These are phyloP conservation scores for Emydocephalus ijimae DNA, from an alignment of 2,113 vertebrate genomes.

Conservation along the genomic window DNA sequence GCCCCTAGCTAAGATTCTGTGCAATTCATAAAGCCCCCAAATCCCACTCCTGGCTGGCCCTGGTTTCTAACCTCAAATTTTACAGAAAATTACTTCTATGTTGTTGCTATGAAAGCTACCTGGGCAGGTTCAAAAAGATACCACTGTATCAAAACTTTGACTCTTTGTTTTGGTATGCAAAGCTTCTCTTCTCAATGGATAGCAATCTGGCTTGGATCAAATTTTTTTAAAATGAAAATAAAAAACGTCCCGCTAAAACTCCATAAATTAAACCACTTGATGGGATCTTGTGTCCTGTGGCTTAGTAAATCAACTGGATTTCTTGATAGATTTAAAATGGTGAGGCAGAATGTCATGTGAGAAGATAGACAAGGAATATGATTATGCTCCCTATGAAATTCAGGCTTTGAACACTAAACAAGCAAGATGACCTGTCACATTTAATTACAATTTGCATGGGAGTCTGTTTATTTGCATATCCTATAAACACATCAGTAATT, in stretches of 20 bases:
- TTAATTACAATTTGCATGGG: not conserved
- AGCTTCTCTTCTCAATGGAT: not conserved
- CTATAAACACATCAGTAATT: not conserved
- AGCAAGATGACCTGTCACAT: not conserved
- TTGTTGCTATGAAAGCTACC: not conserved
- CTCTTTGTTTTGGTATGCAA: not conserved
- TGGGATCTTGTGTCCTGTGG: not conserved
- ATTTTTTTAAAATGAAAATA: not conserved
- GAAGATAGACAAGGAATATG: not conserved
- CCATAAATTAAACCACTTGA: not conserved
- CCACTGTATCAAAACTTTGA: not conserved
- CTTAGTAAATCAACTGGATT: not conserved
- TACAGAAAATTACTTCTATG: not conserved
- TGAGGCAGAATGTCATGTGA: not conserved
- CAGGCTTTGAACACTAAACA: not conserved
- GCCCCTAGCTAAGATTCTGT: too few species aligned
- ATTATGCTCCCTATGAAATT: not conserved
- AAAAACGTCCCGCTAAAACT: not conserved
- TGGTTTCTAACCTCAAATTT: not conserved
- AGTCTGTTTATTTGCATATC: not conserved
- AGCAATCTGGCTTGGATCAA: too few species aligned
- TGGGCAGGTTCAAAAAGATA: not conserved
- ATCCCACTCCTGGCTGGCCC: too few species aligned
- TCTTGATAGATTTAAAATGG: not conserved
- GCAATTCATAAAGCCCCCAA: too few species aligned